Evolutionary conservation across 1,140 invertebrate genomes (phyloP).

Genomic region (Choristoneura fumiferana): DNA sequence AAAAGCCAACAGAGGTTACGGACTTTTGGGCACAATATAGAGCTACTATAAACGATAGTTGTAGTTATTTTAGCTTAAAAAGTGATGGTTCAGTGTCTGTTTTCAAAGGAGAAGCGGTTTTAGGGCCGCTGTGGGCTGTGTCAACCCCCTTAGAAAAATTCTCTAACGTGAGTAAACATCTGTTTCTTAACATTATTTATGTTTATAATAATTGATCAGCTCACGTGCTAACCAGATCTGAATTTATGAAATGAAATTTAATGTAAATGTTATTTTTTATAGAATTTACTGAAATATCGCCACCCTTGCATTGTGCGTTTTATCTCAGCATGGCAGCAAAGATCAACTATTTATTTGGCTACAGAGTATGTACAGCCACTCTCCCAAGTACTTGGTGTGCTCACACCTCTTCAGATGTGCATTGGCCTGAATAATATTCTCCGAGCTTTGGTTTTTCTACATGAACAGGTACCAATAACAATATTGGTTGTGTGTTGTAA

Average conservation of each 20-base stretch:
- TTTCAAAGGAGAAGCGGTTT: conserved; percentile 84
- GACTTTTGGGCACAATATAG: conserved; percentile 88
- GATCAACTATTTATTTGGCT: conserved; percentile 85
- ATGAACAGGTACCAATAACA: conserved; percentile 80
- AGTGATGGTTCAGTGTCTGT: conserved; percentile 84
- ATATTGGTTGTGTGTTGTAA: neutral
- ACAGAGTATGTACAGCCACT: conserved; percentile 88
- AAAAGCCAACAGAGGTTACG: conserved; percentile 85
- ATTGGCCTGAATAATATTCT: conserved; percentile 87
- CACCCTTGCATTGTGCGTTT: conserved; percentile 90
- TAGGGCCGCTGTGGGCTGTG: conserved; percentile 81
- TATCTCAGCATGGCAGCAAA: conserved; percentile 87
- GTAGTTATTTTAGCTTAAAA: conserved; percentile 71
- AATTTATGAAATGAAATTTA: too few species aligned
- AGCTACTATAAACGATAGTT: conserved; percentile 80
- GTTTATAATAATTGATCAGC: too few species aligned
- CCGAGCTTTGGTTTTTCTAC: conserved; percentile 87
- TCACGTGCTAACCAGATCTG: too few species aligned
- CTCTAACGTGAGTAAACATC: conserved; percentile 81
- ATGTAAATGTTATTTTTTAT: too few species aligned
- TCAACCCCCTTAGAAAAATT: conserved; percentile 85
- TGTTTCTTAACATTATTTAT: conserved; percentile 16
- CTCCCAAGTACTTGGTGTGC: conserved; percentile 80
- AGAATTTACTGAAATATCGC: conserved; percentile 90
- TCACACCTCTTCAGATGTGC: conserved; percentile 87